Conservation (phyloP, 2,888 invertebrate genomes). For the Tiliacea citrago region DNA sequence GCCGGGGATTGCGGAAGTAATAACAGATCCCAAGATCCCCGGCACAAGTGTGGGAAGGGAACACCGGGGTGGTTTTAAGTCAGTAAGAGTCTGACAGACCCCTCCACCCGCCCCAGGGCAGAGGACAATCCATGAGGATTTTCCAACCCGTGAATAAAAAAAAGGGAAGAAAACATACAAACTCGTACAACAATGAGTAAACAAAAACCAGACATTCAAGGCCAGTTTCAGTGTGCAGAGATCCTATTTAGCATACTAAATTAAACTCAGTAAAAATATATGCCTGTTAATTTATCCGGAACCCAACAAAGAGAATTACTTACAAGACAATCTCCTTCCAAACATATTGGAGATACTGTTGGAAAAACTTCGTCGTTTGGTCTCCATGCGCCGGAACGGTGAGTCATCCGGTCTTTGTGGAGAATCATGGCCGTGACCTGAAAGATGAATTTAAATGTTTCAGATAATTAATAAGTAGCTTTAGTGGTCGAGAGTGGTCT, state of each 20-base stretch:
- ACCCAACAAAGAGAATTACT: slow-evolving; percentile 60
- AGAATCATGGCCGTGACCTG: slow-evolving; percentile 69
- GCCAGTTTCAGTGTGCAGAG: no score
- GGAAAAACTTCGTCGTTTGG: slow-evolving; percentile 94
- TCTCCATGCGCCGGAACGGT: slow-evolving; percentile 92
- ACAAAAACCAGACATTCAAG: background rate
- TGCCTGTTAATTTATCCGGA: background rate
- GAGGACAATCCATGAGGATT: no score
- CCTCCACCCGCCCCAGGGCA: no score
- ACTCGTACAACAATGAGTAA: background rate
- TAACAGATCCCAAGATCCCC: no score
- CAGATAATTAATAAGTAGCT: background rate
- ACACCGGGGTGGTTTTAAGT: no score
- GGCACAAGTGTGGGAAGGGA: no score
- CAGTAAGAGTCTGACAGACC: no score
- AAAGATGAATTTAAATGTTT: background rate
- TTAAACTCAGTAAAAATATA: background rate
- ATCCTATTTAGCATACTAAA: no score
- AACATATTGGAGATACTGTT: slow-evolving; percentile 94
- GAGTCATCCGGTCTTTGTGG: slow-evolving; percentile 84
- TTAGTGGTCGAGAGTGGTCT: no score
- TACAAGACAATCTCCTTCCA: slow-evolving; percentile 90
- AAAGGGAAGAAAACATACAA: background rate
- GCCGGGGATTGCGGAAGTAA: no score
- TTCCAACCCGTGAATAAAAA: no score